Evolutionary conservation across 1,140 invertebrate species (phyloP).

Genomic region (Metaphire vulgaris): DNA sequence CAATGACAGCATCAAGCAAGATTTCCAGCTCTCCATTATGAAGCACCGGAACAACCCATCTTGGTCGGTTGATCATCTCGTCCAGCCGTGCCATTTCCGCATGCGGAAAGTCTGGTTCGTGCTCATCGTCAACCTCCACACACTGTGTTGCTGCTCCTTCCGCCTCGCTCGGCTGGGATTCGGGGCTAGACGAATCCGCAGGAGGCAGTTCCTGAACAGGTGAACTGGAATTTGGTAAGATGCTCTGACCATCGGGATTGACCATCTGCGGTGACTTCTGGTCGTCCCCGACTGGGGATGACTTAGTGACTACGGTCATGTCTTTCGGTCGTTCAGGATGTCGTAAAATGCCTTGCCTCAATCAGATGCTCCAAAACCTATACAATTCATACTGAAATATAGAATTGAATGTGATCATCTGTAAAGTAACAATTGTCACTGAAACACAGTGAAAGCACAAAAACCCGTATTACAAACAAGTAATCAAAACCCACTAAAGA

Average conservation of each 20-base stretch:
- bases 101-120: slow-evolving; percentile 73
- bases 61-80: slow-evolving; percentile 79
- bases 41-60: slow-evolving; percentile 94
- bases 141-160: not conserved
- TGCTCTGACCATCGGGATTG: not conserved
- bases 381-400: not conserved
- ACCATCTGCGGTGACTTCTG: not conserved
- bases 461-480: not conserved
- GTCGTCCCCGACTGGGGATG: slow-evolving; percentile 1
- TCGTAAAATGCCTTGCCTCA: no score
- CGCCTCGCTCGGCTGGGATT: not conserved
- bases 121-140: slow-evolving; percentile 23
- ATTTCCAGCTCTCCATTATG: slow-evolving; percentile 92
- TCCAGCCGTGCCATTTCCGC: slow-evolving; percentile 77
- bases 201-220: not conserved
- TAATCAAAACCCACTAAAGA: not conserved
- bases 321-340: no score
- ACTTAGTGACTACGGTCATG: slow-evolving; percentile 18
- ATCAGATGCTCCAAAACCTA: not conserved
- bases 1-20: slow-evolving; percentile 79
- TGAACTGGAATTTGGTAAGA: not conserved
- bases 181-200: not conserved
- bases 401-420: slow-evolving; percentile 6
- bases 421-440: not conserved
- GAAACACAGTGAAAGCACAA: not conserved